These are phyloP conservation scores for Phasia obesa DNA, from an alignment of 2,888 invertebrate genomes.

Conservation along the genomic window DNA sequence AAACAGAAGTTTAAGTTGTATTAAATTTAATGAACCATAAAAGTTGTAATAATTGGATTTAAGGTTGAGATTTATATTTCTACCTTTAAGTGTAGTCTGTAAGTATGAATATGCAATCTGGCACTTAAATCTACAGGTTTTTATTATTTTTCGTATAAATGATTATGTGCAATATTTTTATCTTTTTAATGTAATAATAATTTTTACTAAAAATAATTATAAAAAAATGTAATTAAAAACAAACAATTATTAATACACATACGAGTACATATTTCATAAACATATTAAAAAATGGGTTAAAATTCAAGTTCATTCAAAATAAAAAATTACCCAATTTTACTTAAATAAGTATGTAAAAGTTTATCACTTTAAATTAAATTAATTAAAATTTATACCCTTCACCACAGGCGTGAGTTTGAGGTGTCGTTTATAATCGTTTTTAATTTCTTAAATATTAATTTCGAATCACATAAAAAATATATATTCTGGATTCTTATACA, in stretches of 20 bases:
- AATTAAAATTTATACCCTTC: too few relatives aligned
- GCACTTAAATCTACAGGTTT: not conserved
- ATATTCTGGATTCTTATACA: too few relatives aligned
- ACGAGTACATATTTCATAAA: constrained; percentile 22
- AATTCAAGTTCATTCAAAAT: constrained; percentile 10
- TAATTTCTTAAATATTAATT: too few relatives aligned
- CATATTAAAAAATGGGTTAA: constrained; percentile 10
- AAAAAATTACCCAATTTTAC: too few relatives aligned
- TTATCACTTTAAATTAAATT: too few relatives aligned
- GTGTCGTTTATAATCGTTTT: too few relatives aligned
- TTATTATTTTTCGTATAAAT: constrained; percentile 1
- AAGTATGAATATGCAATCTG: not conserved
- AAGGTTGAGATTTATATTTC: constrained; percentile 25
- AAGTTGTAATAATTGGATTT: constrained; percentile 41
- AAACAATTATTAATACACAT: constrained; percentile 8
- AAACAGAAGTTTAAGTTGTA: constrained; percentile 18
- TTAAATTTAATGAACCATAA: constrained; percentile 54
- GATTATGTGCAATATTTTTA: constrained; percentile 25
- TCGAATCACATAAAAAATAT: too few relatives aligned
- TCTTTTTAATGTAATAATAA: constrained; percentile 11
- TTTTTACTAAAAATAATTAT: not conserved
- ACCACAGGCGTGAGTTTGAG: too few relatives aligned
- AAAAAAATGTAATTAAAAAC: not conserved
- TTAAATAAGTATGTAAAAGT: too few relatives aligned
- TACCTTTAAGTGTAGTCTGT: not conserved